Evolutionary conservation across 2,797 vertebrate species (phyloP).

Genomic region (Myoxocephalus aenaeus): DNA sequence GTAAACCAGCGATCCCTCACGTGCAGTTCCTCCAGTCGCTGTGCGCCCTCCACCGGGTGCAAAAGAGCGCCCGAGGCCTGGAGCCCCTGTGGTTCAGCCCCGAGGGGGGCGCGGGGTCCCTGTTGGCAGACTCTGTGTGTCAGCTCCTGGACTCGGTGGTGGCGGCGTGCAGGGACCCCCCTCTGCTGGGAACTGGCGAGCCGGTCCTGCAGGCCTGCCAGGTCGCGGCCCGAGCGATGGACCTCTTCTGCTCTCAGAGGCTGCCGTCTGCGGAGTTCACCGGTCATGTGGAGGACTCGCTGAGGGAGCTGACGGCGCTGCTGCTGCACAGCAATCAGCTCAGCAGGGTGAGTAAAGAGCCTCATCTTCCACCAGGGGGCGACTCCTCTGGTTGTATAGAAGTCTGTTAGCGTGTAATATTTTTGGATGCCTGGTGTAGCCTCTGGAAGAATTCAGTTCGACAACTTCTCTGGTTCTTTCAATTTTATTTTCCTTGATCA

Average conservation of each 20-base stretch:
- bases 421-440: too few species aligned
- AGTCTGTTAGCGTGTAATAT: too few species aligned
- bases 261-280: slow-evolving; percentile 41
- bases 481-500: too few species aligned
- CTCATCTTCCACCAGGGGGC: too few species aligned
- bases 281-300: slow-evolving; percentile 54
- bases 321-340: slow-evolving; percentile 63
- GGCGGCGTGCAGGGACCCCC: slow-evolving; percentile 77
- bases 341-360: slow-evolving; percentile 65
- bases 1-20: slow-evolving; percentile 71
- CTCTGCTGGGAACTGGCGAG: slow-evolving; percentile 30
- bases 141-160: slow-evolving; percentile 86
- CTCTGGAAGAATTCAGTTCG: too few species aligned
- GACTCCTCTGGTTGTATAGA: too few species aligned
- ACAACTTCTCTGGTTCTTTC: too few species aligned
- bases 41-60: slow-evolving; percentile 80
- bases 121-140: slow-evolving; percentile 83
- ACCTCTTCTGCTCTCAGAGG: slow-evolving; percentile 50
- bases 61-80: slow-evolving; percentile 48
- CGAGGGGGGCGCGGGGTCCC: slow-evolving; percentile 68
- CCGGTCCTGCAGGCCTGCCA: slow-evolving; percentile 64
- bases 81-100: slow-evolving; percentile 71
- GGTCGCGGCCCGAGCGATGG: slow-evolving; percentile 50
- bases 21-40: slow-evolving; percentile 88
- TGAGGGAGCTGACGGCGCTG: slow-evolving; percentile 68